Evolutionary conservation across 2,888 invertebrate species (phyloP).

Genomic region (Pyrrhosoma nymphula): DNA sequence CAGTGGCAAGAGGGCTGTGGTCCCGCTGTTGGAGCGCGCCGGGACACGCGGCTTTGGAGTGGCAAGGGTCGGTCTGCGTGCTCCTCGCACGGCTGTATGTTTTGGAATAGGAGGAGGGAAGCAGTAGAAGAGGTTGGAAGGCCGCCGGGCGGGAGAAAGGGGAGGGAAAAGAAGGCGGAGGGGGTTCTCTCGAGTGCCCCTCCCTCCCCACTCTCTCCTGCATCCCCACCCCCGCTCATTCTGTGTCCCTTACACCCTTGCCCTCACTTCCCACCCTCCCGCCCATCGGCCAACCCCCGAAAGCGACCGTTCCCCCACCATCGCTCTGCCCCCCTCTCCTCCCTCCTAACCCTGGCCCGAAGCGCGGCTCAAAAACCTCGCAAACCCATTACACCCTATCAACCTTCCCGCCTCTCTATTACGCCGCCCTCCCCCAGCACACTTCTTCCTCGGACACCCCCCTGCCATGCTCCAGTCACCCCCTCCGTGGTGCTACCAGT

Average conservation of each 20-base stretch:
- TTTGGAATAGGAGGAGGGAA: conserved; percentile 49
- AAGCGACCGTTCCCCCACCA: too few relatives aligned
- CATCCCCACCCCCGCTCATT: conserved; percentile 16
- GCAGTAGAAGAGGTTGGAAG: background rate
- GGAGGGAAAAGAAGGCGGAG: background rate
- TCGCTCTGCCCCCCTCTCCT: too few relatives aligned
- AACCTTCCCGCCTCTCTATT: conserved; percentile 24
- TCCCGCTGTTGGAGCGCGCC: background rate
- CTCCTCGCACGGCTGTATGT: conserved; percentile 47
- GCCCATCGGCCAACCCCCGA: background rate
- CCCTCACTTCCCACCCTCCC: background rate
- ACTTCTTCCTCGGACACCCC: background rate
- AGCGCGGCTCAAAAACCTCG: background rate
- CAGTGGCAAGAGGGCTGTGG: background rate
- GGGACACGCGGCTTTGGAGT: background rate
- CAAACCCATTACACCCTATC: conserved; percentile 62
- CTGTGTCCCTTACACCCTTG: background rate
- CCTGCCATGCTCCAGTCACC: background rate
- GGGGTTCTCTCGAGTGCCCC: background rate
- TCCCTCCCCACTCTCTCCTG: background rate
- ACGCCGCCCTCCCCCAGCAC: background rate
- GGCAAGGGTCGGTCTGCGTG: background rate
- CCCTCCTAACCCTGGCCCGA: background rate
- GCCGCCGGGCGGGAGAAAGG: background rate
- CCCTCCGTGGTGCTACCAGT: background rate